These are phyloP conservation scores for Dermolepida albohirtum DNA, from an alignment of 2,888 invertebrate genomes.

Conservation along the genomic window DNA sequence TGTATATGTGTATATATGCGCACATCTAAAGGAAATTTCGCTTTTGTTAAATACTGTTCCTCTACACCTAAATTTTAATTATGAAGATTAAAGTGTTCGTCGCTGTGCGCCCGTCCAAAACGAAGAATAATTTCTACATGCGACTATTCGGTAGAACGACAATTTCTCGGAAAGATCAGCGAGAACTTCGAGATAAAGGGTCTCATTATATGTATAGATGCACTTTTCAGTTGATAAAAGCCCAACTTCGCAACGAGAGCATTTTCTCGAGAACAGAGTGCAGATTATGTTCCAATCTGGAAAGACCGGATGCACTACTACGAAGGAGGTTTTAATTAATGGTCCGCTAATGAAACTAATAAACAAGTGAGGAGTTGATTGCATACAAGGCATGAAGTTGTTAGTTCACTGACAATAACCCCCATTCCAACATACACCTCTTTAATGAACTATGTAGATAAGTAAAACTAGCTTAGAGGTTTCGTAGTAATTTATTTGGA, in stretches of 20 bases:
- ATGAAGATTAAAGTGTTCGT: too few species aligned
- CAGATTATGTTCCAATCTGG: constrained; percentile 2
- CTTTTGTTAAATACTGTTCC: too few species aligned
- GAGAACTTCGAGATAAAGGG: neutral
- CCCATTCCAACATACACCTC: neutral
- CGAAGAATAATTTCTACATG: too few species aligned
- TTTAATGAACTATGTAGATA: neutral
- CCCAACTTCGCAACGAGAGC: neutral
- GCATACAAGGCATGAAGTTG: neutral
- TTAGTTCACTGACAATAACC: neutral
- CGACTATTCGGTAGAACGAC: too few species aligned
- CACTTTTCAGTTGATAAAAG: constrained; percentile 5
- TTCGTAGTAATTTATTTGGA: too few species aligned
- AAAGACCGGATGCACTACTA: constrained; percentile 1
- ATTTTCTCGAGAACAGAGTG: neutral
- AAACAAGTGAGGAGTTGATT: constrained; percentile 2
- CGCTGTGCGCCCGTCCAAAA: too few species aligned
- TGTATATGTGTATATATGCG: too few species aligned
- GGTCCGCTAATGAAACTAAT: constrained; percentile 5
- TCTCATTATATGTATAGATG: constrained; percentile 1
- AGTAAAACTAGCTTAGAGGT: neutral
- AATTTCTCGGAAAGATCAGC: too few species aligned
- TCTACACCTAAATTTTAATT: too few species aligned
- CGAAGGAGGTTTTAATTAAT: constrained; percentile 8
- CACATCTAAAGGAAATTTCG: too few species aligned